Conservation (phyloP, 2,113 vertebrate genomes). For the Ochotona princeps region DNA sequence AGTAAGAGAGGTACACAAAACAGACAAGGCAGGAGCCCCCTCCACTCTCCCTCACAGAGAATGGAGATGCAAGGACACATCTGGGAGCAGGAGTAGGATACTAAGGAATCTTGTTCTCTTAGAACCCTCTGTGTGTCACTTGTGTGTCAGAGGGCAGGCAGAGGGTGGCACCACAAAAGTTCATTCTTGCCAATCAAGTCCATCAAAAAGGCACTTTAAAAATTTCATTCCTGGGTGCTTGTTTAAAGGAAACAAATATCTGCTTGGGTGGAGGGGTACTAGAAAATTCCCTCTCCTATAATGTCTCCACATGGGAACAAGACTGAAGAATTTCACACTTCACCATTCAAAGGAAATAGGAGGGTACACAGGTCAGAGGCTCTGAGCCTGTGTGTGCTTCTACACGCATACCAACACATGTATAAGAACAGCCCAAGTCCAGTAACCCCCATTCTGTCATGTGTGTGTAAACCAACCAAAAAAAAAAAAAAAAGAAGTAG, state of each 20-base stretch:
- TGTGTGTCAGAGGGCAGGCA: background rate
- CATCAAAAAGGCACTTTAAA: conserved; percentile 24
- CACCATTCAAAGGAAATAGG: background rate
- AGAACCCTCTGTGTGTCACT: background rate
- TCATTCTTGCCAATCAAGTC: background rate
- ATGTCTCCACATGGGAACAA: background rate
- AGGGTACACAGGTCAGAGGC: background rate
- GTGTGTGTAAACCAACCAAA: background rate
- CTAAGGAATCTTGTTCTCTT: background rate
- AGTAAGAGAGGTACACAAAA: background rate
- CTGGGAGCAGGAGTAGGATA: background rate
- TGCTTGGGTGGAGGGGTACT: background rate
- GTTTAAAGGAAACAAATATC: background rate
- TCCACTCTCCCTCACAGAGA: background rate
- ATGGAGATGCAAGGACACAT: background rate
- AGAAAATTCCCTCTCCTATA: conserved; percentile 5
- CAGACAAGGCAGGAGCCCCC: conserved; percentile 1
- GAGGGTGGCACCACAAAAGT: background rate
- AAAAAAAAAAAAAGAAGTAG: background rate
- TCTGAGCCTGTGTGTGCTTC: background rate
- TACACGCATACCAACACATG: too few relatives aligned
- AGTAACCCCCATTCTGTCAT: background rate
- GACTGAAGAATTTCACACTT: background rate
- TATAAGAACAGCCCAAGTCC: background rate
- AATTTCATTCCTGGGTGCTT: background rate